Conservation (phyloP, 2,113 vertebrate genomes). For the Python bivittatus region DNA sequence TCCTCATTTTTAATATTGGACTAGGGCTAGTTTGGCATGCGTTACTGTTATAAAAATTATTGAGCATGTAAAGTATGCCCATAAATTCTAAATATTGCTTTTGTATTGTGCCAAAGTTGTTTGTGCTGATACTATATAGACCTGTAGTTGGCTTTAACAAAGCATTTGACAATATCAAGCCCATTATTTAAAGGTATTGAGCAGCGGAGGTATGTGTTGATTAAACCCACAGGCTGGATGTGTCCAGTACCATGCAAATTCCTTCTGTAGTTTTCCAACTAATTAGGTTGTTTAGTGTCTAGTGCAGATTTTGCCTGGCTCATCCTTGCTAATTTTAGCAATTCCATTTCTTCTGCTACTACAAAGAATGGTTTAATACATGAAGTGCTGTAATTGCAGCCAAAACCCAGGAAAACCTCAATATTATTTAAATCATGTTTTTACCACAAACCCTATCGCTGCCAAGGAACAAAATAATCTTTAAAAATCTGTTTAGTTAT, state of each 20-base stretch:
- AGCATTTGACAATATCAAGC: slow-evolving; percentile 40
- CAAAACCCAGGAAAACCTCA: background rate
- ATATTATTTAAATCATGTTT: background rate
- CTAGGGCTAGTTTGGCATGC: background rate
- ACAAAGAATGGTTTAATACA: background rate
- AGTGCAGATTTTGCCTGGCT: background rate
- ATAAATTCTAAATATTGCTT: background rate
- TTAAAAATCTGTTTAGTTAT: background rate
- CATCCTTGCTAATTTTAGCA: background rate
- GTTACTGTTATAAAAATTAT: background rate
- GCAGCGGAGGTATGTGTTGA: slow-evolving; percentile 23
- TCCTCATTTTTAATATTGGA: background rate
- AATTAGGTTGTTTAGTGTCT: slow-evolving; percentile 23
- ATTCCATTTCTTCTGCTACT: background rate
- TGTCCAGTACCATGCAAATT: slow-evolving; percentile 10
- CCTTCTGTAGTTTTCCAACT: slow-evolving; percentile 23
- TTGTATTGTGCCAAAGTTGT: background rate
- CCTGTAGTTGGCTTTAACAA: slow-evolving; percentile 34
- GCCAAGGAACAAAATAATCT: background rate
- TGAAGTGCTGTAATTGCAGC: background rate
- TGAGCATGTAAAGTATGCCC: background rate
- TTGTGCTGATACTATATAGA: background rate
- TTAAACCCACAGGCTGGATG: slow-evolving; percentile 19
- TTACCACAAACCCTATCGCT: background rate
- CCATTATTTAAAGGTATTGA: slow-evolving; percentile 25